Conservation (phyloP, 2,797 vertebrate genomes). For the Hoplostethus atlanticus region DNA sequence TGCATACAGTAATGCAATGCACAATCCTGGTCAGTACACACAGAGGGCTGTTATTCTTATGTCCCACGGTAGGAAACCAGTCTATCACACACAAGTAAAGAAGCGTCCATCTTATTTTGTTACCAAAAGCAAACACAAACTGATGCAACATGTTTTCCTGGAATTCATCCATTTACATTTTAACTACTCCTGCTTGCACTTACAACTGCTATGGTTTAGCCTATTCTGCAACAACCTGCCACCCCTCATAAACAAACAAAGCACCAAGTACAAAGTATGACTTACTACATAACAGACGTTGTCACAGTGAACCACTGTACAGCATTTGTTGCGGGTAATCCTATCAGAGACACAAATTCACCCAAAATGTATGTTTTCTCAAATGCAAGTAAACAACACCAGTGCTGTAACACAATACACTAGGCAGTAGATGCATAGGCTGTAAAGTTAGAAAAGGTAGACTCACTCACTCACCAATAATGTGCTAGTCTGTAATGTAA, state of each 20-base stretch:
- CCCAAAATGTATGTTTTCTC: constrained; percentile 1
- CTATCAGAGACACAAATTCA: constrained; percentile 15
- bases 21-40: neutral
- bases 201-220: constrained; percentile 5
- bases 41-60: too few species aligned
- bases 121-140: neutral
- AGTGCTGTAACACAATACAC: constrained; percentile 6
- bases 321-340: constrained; percentile 2
- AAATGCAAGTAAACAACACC: neutral
- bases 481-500: constrained; percentile 22
- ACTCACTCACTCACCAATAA: constrained; percentile 20
- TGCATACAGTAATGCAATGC: too few species aligned
- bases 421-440: constrained; percentile 9
- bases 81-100: neutral
- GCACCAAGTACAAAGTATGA: constrained; percentile 11
- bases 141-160: constrained; percentile 11
- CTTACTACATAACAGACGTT: constrained; percentile 20
- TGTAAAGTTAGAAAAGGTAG: constrained; percentile 7
- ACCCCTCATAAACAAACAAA: constrained; percentile 21
- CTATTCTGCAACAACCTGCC: neutral
- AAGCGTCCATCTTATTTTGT: neutral
- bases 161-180: constrained; percentile 11
- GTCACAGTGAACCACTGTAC: neutral
- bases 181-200: neutral
- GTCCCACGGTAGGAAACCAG: neutral